Evolutionary conservation across 2,797 vertebrate genomes (phyloP).

Genomic region (Lycodopsis pacificus): DNA sequence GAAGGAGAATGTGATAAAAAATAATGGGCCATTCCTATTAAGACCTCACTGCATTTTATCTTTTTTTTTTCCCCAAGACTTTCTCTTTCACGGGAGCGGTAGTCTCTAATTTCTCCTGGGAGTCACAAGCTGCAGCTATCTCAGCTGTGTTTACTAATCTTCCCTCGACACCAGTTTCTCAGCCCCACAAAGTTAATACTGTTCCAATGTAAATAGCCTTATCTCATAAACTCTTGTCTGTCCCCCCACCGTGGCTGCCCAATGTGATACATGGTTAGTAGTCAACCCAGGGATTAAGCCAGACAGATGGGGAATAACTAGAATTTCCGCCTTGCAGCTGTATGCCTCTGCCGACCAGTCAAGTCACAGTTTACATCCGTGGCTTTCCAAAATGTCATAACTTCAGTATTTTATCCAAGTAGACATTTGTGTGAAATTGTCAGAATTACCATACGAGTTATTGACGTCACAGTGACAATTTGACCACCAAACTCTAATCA

Average conservation of each 20-base stretch:
- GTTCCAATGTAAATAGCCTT: constrained; percentile 83
- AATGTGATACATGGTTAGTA: constrained; percentile 64
- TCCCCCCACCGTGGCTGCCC: constrained; percentile 60
- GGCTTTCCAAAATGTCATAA: background rate
- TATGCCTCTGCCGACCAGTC: background rate
- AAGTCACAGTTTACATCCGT: background rate
- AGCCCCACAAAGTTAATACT: constrained; percentile 79
- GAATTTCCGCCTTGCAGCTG: background rate
- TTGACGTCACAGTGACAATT: background rate
- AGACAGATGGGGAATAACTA: constrained; percentile 17
- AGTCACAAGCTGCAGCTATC: constrained; percentile 77
- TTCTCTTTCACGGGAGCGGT: constrained; percentile 71
- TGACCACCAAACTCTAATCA: background rate
- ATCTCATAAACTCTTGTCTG: constrained; percentile 82
- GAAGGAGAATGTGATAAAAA: constrained; percentile 47
- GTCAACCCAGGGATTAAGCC: constrained; percentile 65
- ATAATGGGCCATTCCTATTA: constrained; percentile 61
- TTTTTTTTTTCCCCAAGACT: constrained; percentile 45
- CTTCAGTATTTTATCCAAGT: background rate
- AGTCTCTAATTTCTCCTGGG: constrained; percentile 82
- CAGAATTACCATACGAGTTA: background rate
- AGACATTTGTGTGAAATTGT: background rate
- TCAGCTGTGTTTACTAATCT: constrained; percentile 83
- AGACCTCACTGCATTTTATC: constrained; percentile 65
- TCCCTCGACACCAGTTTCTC: constrained; percentile 79